phyloP scores from a whole-genome alignment of 2,888 invertebrate species.

The Drosophila mimica region DNA sequence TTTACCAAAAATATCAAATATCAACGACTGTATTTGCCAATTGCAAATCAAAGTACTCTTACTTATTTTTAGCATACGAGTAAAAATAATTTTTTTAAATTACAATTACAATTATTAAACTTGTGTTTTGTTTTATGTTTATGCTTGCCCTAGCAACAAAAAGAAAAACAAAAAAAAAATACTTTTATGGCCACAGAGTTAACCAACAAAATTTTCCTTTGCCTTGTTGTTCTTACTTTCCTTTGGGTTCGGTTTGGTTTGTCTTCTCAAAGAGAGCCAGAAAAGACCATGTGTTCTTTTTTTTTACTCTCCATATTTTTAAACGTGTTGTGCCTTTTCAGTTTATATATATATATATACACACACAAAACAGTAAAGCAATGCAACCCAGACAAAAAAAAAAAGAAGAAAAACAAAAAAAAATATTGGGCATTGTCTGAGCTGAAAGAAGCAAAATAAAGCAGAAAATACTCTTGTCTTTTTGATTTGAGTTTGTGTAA shows the following conservation, averaged over 20 bases:
- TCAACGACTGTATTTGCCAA: constrained; percentile 53
- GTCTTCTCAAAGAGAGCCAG: constrained; percentile 29
- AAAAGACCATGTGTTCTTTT: constrained; percentile 59
- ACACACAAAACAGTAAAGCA: constrained; percentile 32
- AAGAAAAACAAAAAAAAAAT: not conserved
- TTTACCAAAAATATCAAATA: constrained; percentile 57
- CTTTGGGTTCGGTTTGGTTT: constrained; percentile 38
- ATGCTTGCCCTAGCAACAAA: constrained; percentile 70
- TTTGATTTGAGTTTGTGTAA: constrained; percentile 58
- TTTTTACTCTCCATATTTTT: constrained; percentile 28
- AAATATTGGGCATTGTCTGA: constrained; percentile 34
- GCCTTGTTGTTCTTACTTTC: constrained; percentile 37
- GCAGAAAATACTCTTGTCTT: constrained; percentile 48
- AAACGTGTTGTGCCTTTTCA: constrained; percentile 64
- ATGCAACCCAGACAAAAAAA: constrained; percentile 19
- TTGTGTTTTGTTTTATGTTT: constrained; percentile 52
- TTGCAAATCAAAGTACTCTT: constrained; percentile 49
- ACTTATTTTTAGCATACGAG: constrained; percentile 52
- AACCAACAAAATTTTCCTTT: constrained; percentile 25
- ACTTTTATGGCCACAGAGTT: constrained; percentile 7
- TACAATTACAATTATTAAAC: constrained; percentile 9
- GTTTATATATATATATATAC: constrained; percentile 42
- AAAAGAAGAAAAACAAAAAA: constrained; percentile 23
- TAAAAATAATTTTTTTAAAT: constrained; percentile 14
- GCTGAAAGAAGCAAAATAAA: constrained; percentile 38